Base-by-base conservation (phyloP, 92 coral and sea anemone species). In the Zoanthus solanderi region DNA sequence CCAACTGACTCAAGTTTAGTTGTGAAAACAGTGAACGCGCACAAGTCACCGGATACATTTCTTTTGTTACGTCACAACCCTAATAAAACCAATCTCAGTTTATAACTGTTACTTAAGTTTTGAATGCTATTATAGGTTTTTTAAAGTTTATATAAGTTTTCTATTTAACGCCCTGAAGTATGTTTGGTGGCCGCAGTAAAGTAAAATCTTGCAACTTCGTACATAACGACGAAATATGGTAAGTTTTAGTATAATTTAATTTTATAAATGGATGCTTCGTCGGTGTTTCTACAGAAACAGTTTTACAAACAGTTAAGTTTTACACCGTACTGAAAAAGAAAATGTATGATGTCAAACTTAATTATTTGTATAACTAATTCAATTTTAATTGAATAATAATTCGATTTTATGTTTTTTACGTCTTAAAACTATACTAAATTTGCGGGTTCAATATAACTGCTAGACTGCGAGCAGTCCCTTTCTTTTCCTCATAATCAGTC, bases 201-300 rank as follows among this genome's bases (percentile, higher is more conserved):
- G 66, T 60, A 18, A 94, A 94, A 72, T 90, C 92, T 29, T 95
- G 94, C 28, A 95, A 95, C 84, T 95, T 93, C 78, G 98, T 95
- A 17, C 98, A 95, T 71, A 91, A 45, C 69, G 98, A 95, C 72
- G 94, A 95, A 75, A 95, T 95, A 81, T 95, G 98, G 98, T 95
- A 72, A 74, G 96, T 67, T 34, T 3, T 15, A 45, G 78, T 7
- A 1, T 10, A 73, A 37, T 0, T 28, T 0, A 63, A 60, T 17
- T 1, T 69, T 72, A 34, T 72, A 42, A 16, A 52, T 18, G 30
- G 23, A 23, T 23, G 23, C 23, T 23, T 23, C 23, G 23, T 23
- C 23, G 23, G 23, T 23, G 23, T 23, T 23, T 23, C 23, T 23
- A 23, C 23, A 23, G 23, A 23, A 23, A 23, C 23, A 23, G 23